Conservation (phyloP, 2,113 vertebrate species). For the Calidris pugnax region DNA sequence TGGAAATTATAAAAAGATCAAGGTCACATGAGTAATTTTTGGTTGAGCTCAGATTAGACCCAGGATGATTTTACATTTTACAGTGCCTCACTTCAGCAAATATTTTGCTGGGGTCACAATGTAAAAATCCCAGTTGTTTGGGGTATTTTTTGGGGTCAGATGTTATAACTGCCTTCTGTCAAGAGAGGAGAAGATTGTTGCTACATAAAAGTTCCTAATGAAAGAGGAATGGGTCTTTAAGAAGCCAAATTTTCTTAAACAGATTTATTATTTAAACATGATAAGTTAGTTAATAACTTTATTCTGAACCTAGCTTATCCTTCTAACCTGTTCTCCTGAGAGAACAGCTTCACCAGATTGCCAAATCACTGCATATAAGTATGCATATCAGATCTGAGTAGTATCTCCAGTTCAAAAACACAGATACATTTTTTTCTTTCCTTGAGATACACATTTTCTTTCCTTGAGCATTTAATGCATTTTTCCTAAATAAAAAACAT, state of each 20-base stretch:
- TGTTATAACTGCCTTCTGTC: neutral
- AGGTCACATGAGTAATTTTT: neutral
- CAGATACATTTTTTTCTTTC: neutral
- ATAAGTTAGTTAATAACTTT: neutral
- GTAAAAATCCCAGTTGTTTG: fast-evolving
- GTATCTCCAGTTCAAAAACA: neutral
- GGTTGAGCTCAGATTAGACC: neutral
- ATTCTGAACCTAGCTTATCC: neutral
- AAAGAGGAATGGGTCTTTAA: neutral
- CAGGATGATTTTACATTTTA: neutral
- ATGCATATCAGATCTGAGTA: neutral
- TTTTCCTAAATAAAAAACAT: neutral
- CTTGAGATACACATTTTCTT: neutral
- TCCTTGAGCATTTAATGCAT: neutral
- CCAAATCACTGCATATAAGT: neutral
- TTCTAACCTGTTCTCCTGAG: neutral
- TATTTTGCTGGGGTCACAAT: neutral
- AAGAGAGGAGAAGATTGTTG: fast-evolving
- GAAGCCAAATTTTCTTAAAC: neutral
- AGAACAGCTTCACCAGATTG: neutral
- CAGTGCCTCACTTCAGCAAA: neutral
- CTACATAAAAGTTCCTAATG: neutral
- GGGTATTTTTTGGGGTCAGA: neutral
- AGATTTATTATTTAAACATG: neutral
- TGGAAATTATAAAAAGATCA: neutral